These are phyloP conservation scores for Pandemis cinnamomeana DNA, from an alignment of 2,888 invertebrate genomes.

Conservation along the genomic window DNA sequence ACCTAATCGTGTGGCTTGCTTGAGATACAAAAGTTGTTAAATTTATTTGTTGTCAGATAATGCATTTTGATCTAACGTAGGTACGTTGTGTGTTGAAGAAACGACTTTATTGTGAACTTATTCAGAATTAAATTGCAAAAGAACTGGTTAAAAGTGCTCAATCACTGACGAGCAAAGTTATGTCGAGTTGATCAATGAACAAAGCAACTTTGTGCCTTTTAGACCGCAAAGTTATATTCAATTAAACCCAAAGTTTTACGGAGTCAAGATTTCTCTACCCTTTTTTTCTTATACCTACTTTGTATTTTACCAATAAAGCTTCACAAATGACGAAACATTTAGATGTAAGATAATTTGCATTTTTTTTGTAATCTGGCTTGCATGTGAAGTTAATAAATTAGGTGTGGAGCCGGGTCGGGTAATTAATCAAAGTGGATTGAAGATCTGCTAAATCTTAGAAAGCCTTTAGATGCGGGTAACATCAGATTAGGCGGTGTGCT, in stretches of 20 bases:
- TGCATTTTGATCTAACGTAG: too few relatives aligned
- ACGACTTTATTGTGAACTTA: not conserved
- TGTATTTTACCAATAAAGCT: too few relatives aligned
- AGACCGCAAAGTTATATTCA: constrained; percentile 8
- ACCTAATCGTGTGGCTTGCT: too few relatives aligned
- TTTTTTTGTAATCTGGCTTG: too few relatives aligned
- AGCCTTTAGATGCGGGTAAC: not conserved
- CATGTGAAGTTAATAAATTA: not conserved
- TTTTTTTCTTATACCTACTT: not conserved
- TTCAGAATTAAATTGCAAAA: constrained; percentile 3
- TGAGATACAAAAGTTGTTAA: too few relatives aligned
- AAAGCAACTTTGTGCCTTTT: constrained; percentile 12
- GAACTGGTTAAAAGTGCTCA: constrained; percentile 10
- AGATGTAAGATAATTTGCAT: not conserved
- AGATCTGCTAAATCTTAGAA: not conserved
- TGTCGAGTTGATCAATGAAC: constrained; percentile 24
- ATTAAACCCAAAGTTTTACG: not conserved
- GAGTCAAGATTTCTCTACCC: not conserved
- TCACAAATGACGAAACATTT: not conserved
- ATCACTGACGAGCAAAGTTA: constrained; percentile 24
- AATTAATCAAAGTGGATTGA: not conserved
- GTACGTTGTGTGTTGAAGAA: too few relatives aligned
- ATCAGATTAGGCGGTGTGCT: not conserved
- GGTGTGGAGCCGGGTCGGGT: not conserved
- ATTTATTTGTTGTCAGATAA: too few relatives aligned